Percentiles rank a stretch among this genome's conserved stretches.
Evolutionary conservation across 2,888 invertebrate genomes (phyloP).

Genomic region (Sialis lutaria): DNA sequence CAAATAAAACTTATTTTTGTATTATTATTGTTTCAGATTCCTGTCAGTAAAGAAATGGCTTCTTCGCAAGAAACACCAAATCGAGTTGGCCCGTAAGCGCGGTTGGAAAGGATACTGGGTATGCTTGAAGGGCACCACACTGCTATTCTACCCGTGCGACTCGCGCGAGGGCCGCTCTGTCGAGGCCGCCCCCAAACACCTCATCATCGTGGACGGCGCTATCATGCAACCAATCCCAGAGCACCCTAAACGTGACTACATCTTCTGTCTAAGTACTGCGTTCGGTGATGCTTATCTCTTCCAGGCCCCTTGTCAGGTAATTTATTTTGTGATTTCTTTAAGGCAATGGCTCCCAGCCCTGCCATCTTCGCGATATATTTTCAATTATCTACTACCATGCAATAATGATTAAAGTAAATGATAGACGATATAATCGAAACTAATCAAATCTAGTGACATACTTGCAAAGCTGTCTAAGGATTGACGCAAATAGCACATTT

Average conservation of each 20-base stretch:
- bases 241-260: constrained; percentile 93
- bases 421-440: too few species aligned
- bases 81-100: constrained; percentile 86
- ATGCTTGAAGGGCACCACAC: constrained; percentile 88
- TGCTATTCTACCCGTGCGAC: constrained; percentile 91
- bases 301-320: constrained; percentile 74
- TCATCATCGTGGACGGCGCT: constrained; percentile 90
- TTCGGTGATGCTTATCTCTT: constrained; percentile 96
- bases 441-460: too few species aligned
- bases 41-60: constrained; percentile 97
- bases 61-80: constrained; percentile 88
- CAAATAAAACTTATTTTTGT: constrained; percentile 3
- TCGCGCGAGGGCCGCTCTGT: constrained; percentile 79
- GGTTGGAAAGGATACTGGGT: constrained; percentile 99
- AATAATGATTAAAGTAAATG: too few species aligned
- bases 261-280: constrained; percentile 94
- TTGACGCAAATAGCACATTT: too few species aligned
- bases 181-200: constrained; percentile 85
- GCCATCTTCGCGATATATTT: too few species aligned
- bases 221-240: constrained; percentile 99
- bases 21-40: constrained; percentile 46
- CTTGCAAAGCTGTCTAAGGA: too few species aligned
- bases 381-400: too few species aligned
- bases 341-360: too few species aligned
- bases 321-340: constrained; percentile 12